These are phyloP conservation scores for Todus mexicanus DNA, from an alignment of 2,797 vertebrate genomes.

Conservation along the genomic window DNA sequence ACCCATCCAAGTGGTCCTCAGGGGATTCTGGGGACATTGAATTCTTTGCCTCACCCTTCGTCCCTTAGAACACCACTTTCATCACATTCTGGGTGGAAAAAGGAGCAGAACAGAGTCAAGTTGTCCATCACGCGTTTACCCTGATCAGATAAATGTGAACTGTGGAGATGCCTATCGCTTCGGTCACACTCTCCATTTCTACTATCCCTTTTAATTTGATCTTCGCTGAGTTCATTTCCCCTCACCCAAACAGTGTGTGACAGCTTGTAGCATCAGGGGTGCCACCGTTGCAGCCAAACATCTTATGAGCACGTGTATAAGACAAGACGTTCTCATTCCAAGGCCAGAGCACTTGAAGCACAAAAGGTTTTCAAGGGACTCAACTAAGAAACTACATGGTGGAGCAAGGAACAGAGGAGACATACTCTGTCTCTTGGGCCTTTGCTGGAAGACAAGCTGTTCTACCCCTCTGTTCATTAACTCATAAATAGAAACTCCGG, in stretches of 20 bases:
- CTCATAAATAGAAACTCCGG: background rate
- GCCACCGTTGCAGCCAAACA: background rate
- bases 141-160: background rate
- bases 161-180: accelerated
- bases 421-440: background rate
- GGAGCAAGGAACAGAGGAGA: accelerated
- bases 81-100: background rate
- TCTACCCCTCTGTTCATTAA: background rate
- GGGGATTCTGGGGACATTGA: background rate
- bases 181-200: background rate
- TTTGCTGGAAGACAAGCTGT: background rate
- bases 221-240: background rate
- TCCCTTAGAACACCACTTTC: background rate
- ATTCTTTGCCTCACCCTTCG: background rate
- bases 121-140: background rate
- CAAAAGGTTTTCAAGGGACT: background rate
- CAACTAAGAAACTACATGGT: accelerated
- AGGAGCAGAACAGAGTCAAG: background rate
- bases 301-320: background rate
- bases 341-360: background rate
- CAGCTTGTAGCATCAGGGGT: background rate
- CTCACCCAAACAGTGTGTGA: background rate
- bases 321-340: background rate
- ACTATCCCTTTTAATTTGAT: background rate
- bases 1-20: background rate